Base-by-base conservation (phyloP, 1,140 invertebrate species). In the Drosophila ogumai region DNA sequence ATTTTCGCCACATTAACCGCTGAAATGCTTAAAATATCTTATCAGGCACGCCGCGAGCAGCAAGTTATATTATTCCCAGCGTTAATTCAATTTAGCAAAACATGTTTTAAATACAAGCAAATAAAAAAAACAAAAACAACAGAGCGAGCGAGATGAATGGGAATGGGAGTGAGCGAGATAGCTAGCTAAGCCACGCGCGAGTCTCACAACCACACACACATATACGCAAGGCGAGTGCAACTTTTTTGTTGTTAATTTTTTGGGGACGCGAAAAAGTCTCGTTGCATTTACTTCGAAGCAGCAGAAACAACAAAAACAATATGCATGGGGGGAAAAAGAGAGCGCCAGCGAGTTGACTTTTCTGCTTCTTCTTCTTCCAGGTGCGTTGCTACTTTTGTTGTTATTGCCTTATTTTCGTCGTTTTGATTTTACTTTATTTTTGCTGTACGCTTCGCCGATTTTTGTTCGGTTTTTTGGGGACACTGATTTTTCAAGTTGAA, bases 301-400 rank as follows among this genome's bases (percentile, higher is more conserved):
- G n/a, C 19, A 54, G 50, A 19, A 49, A 52, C 36, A 66, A 44
- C 47, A 59, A 64, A 47, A 79, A 40, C 28, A 69, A 64, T 13
- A 56, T 36, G 32, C 40, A 36, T 12, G 25, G 46, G 25, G n/a
- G 22, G 80, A 67, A 71, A 67, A 67, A 49, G 74, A 80, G 60
- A 84, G 60, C 47, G 47, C 34, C 65, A 54, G 41, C 56, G 47
- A 66, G 79, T 76, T 82, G 80, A 82, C 75, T 82, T 82, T 78
- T 8, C n/a, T 36, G 60, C 54, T 50, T 38, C 54, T 56, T 43
- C 50, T 73, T 58, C 76, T 67, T 50, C 78, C 82, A 85, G 60
- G 74, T 73, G 72, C 72, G 71, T 81, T 67, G 63, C 12, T 55
- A 15, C 19, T 38, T 38, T 55, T 49, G 71, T 41, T 58, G 59